A percentile compares a stretch with the other conserved stretches of the same genome.
These are phyloP conservation scores for Tryphoninae sp. DNA, from an alignment of 2,888 invertebrate genomes.

Conservation along the genomic window DNA sequence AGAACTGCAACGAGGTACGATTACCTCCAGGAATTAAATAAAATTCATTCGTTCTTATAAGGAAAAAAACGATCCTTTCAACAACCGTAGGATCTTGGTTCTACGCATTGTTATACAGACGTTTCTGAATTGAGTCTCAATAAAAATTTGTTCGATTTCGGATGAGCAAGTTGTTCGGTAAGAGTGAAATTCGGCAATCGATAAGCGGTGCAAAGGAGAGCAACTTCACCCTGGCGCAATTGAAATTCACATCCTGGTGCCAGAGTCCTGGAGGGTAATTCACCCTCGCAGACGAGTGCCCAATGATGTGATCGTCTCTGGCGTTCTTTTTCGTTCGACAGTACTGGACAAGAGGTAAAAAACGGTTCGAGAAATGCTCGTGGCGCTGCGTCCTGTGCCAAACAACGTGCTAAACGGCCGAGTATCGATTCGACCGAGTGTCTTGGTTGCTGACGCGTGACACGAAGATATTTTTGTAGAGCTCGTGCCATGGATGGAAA, in stretches of 20 bases:
- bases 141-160: constrained; percentile 97
- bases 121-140: constrained; percentile 97
- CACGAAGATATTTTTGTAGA: constrained; percentile 96
- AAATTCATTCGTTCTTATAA: neutral
- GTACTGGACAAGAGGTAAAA: constrained; percentile 91
- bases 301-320: constrained; percentile 93
- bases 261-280: constrained; percentile 93
- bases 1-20: no score
- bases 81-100: neutral
- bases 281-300: constrained; percentile 95
- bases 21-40: no score
- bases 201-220: constrained; percentile 92
- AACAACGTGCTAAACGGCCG: constrained; percentile 93
- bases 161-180: constrained; percentile 97
- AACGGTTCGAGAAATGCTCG: constrained; percentile 97
- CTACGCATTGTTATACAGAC: constrained; percentile 89
- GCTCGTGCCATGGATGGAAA: constrained; percentile 98
- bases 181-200: constrained; percentile 96
- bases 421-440: constrained; percentile 97
- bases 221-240: constrained; percentile 95
- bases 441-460: constrained; percentile 97
- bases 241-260: constrained; percentile 94
- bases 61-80: neutral
- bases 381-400: constrained; percentile 96
- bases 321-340: constrained; percentile 92